phyloP scores from a whole-genome alignment of 2,888 invertebrate species.

The Heliconius sara region DNA sequence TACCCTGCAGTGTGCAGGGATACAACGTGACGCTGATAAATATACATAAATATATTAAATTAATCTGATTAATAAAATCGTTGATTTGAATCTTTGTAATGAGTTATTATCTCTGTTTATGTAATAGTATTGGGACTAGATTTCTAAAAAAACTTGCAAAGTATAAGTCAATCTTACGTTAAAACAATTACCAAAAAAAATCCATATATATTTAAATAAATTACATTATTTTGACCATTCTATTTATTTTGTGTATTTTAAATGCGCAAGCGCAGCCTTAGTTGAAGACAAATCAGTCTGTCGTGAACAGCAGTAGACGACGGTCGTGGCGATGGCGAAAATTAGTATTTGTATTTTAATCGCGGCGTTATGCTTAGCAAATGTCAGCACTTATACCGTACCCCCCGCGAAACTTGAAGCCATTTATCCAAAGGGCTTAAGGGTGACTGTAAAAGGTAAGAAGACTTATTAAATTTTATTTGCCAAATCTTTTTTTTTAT shows the following conservation, averaged over 20 bases:
- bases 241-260: constrained; percentile 15
- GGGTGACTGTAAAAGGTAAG: constrained; percentile 84
- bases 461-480: background rate
- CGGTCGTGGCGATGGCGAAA: constrained; percentile 59
- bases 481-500: background rate
- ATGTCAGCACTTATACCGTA: constrained; percentile 61
- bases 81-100: too few species aligned
- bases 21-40: too few species aligned
- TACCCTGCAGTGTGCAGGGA: too few species aligned
- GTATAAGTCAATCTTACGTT: too few species aligned
- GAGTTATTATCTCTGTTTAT: too few species aligned
- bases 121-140: too few species aligned
- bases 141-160: too few species aligned
- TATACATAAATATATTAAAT: too few species aligned
- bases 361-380: constrained; percentile 34
- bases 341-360: constrained; percentile 34
- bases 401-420: constrained; percentile 84
- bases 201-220: too few species aligned
- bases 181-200: too few species aligned
- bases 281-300: constrained; percentile 42
- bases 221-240: constrained; percentile 3
- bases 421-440: constrained; percentile 84
- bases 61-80: too few species aligned
- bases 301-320: constrained; percentile 26
- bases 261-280: constrained; percentile 36